Evolutionary conservation across 2,113 vertebrate species (phyloP), one percentile per base, ranked within the genome.

Genomic region (Spilogale gracilis): DNA sequence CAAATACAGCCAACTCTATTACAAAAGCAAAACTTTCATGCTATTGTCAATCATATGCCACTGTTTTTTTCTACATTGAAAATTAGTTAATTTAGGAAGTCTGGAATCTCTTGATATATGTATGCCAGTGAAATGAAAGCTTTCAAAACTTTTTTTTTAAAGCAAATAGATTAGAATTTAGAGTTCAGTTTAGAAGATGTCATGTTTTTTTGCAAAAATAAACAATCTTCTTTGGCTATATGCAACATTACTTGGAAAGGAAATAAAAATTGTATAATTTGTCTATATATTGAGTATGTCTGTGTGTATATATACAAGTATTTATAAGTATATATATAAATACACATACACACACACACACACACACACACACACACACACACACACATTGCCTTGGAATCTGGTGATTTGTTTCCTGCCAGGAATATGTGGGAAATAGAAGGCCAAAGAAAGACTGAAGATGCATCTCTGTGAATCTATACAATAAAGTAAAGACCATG

Each of bases 201-300:
- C 30, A 38, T 71, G 0, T 91, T 91, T 93, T 94, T 94, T 6
- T 82, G 65, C 3, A 93, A 96, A 96, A 95, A 58, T 60, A 65
- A 67, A 78, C 9, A 60, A 27, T 50, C 13, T 60, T 71, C 61
- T 56, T 80, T 23, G 80, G 5, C 38, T 84, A 76, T 25, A 81
- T 74, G 20, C 25, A 63, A 38, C 69, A 84, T 83, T 82, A 79
- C 32, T 74, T 61, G 4, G 3, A 52, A 80, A 97, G 18, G 11
- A 94, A 48, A 78, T 25, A 94, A 94, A 89, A 32, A 45, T 27
- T 56, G 2, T 67, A 65, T 92, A 71, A 65, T 71, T 9, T 25
- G 6, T 30, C 45, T 45, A 45, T 3, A 73, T 48, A 45, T 74
- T 45, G 14, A 25, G 7, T 38, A 0, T 74, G 43, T 74, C 5